Conservation (phyloP, 64 coral and sea anemone genomes). For the Porites australiensis region DNA sequence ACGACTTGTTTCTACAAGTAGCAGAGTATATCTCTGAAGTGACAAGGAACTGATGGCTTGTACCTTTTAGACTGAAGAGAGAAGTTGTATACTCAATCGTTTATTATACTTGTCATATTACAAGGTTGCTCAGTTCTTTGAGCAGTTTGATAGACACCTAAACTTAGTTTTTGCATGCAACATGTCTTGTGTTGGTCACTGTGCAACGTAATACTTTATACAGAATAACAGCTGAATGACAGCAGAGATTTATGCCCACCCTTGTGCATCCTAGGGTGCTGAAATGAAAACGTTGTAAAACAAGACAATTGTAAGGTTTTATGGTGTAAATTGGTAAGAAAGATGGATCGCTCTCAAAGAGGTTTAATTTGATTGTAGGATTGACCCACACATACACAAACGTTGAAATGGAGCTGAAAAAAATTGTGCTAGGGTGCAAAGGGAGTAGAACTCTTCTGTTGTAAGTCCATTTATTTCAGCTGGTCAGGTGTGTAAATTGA, state of each 20-base stretch:
- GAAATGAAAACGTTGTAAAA: background rate
- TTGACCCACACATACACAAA: too few relatives aligned
- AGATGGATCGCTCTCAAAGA: too few relatives aligned
- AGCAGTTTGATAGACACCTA: constrained; percentile 19
- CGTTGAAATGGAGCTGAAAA: too few relatives aligned
- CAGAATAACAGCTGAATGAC: background rate
- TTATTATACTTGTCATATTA: background rate
- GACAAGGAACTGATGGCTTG: background rate
- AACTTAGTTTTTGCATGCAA: background rate
- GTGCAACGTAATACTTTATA: background rate
- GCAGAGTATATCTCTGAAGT: background rate
- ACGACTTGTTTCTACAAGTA: too few relatives aligned
- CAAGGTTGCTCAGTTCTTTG: constrained; percentile 21
- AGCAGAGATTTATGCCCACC: background rate
- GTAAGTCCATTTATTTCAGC: too few relatives aligned
- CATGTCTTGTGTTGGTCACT: background rate
- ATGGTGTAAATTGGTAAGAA: too few relatives aligned
- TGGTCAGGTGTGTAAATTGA: too few relatives aligned
- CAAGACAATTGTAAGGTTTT: too few relatives aligned
- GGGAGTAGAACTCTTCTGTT: too few relatives aligned
- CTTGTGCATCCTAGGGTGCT: background rate
- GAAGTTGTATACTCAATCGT: background rate
- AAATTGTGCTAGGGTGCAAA: too few relatives aligned
- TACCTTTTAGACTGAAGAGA: background rate
- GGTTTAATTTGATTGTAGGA: too few relatives aligned